These are phyloP conservation scores for Phyllotreta cruciferae DNA, from an alignment of 2,888 invertebrate genomes.

Conservation along the genomic window DNA sequence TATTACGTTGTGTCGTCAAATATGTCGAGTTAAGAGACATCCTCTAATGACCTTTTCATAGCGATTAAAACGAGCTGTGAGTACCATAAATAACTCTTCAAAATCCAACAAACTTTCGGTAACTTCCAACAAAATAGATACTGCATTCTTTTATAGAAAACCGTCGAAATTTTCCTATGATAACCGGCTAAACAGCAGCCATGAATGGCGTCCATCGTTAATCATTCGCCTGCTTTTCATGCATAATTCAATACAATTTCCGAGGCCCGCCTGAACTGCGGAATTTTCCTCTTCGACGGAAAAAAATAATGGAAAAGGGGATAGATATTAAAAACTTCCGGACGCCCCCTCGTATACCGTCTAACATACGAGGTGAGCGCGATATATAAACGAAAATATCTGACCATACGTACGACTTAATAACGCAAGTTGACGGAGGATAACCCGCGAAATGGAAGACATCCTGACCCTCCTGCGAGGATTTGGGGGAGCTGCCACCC, in stretches of 20 bases:
- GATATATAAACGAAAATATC: slow-evolving; percentile 44
- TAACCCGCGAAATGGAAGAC: slow-evolving; percentile 57
- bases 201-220: slow-evolving; percentile 37
- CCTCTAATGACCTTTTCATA: too few relatives aligned
- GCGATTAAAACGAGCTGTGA: too few relatives aligned
- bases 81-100: too few relatives aligned
- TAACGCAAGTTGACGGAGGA: slow-evolving; percentile 51
- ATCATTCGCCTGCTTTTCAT: slow-evolving; percentile 38
- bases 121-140: slow-evolving; percentile 26
- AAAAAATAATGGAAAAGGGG: slow-evolving; percentile 8
- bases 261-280: slow-evolving; percentile 1
- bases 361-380: slow-evolving; percentile 44
- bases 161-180: slow-evolving; percentile 27
- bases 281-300: not conserved
- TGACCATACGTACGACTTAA: slow-evolving; percentile 47
- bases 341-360: slow-evolving; percentile 18
- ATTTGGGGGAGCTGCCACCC: slow-evolving; percentile 44
- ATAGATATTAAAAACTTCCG: not conserved
- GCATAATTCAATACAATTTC: slow-evolving; percentile 40
- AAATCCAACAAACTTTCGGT: slow-evolving; percentile 23
- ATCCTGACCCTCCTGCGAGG: slow-evolving; percentile 51
- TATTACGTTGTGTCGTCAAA: too few relatives aligned
- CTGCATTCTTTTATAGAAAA: slow-evolving; percentile 24
- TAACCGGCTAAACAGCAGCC: slow-evolving; percentile 35
- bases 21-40: too few relatives aligned